Evolutionary conservation across 2,113 vertebrate genomes (phyloP), one percentile per base, ranked within the genome.

Genomic region (Nyctibius bracteatus): DNA sequence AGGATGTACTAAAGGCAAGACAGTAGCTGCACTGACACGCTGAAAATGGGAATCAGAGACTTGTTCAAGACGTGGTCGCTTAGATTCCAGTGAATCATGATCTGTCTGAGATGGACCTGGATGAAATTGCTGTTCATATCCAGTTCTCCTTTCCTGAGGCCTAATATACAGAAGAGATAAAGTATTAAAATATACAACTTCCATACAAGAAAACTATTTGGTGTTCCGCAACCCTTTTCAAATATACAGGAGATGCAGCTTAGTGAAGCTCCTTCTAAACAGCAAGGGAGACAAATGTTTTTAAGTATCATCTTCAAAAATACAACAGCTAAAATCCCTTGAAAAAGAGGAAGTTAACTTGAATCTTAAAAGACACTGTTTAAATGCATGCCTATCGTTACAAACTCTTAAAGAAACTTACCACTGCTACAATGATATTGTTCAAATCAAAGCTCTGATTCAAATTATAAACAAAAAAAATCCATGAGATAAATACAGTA

Each of bases 71-170:
- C 99, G 99, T 47, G 99, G 99, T 68, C 99, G 98, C 96, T 99
- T 99, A 18, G 98, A 95, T 49, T 99, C 99, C 98, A 99, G 82
- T 43, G 97, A 97, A 75, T 99, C 99, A 82, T 99, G 99, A 59
- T 99, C 99, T 37, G 97, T 73, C 75, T 99, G 98, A 65, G 98
- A 95, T 30, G 98, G 96, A 80, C 98, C 92, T 49, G 98, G 97
- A 95, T 99, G 99, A 94, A 99, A 99, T 94, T 98, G 98, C 87
- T 99, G 99, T 46, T 99, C 99, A 93, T 99, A 99, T 88, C 98
- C 99, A 97, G 99, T 98, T 91, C 99, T 98, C 96, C 99, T 98
- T 97, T 99, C 99, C 74, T 99, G 99, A 96, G 99, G 99, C 98
- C 99, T 99, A 93, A 44, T 55, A 67, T 1, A 62, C 28, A 92